phyloP scores from a whole-genome alignment of 2,888 invertebrate species.

The Drosophila falleni region DNA sequence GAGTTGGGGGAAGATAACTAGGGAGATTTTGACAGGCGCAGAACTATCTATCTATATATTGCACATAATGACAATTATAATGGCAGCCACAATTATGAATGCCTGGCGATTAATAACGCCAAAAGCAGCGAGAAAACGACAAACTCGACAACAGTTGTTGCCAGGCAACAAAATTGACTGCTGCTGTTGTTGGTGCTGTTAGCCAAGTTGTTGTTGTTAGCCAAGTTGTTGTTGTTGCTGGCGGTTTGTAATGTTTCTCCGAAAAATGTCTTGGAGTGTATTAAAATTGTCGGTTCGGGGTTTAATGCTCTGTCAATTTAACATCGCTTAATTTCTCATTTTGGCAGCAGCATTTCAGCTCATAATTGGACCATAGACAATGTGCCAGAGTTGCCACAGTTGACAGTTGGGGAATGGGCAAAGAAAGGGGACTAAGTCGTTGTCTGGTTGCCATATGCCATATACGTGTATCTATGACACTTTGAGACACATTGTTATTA shows the following conservation, averaged over 20 bases:
- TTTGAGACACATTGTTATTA: conserved; percentile 4
- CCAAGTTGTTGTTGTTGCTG: conserved; percentile 28
- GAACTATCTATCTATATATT: conserved; percentile 77
- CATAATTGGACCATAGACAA: conserved; percentile 41
- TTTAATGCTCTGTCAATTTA: conserved; percentile 75
- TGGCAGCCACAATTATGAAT: conserved; percentile 79
- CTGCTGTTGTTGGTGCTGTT: not conserved
- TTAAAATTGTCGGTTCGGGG: conserved; percentile 58
- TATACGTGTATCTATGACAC: conserved; percentile 9
- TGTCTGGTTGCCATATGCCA: conserved; percentile 49
- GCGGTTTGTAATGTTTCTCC: conserved; percentile 32
- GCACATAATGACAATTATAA: conserved; percentile 81
- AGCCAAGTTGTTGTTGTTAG: conserved; percentile 6
- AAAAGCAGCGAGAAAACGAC: conserved; percentile 48
- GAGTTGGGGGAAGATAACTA: conserved; percentile 8
- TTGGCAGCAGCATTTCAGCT: conserved; percentile 38
- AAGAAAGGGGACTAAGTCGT: conserved; percentile 26
- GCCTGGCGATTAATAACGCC: conserved; percentile 76
- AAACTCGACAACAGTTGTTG: conserved; percentile 29
- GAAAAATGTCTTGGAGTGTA: conserved; percentile 70
- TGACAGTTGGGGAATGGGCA: too few relatives aligned
- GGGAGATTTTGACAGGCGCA: conserved; percentile 73
- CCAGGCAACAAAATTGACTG: conserved; percentile 28
- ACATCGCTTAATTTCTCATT: conserved; percentile 72
- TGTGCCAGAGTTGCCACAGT: conserved; percentile 1